These are phyloP conservation scores for Motacilla alba DNA, from an alignment of 2,113 vertebrate genomes.

Conservation along the genomic window DNA sequence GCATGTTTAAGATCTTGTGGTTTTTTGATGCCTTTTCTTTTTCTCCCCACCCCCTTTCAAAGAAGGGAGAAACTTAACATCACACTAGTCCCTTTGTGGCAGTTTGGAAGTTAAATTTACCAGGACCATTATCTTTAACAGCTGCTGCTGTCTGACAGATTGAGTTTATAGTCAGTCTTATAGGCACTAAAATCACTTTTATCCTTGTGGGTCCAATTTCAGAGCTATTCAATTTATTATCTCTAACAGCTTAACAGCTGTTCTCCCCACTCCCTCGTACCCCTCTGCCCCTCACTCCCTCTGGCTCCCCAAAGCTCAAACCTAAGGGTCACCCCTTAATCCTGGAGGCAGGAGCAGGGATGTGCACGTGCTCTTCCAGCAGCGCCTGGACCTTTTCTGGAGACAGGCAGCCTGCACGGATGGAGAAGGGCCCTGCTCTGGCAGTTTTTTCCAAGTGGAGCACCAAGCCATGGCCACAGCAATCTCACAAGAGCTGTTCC, in stretches of 20 bases:
- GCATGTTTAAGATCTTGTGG: conserved; percentile 1
- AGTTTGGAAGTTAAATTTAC: conserved; percentile 67
- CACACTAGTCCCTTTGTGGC: conserved; percentile 54
- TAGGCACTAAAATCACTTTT: conserved; percentile 69
- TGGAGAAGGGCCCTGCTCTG: background rate
- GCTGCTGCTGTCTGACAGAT: conserved; percentile 67
- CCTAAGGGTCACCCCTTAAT: conserved; percentile 26
- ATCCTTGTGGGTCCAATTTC: conserved; percentile 72
- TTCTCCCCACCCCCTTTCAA: background rate
- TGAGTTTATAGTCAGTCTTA: conserved; percentile 66
- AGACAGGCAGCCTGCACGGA: background rate
- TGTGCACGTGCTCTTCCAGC: background rate
- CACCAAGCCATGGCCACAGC: background rate
- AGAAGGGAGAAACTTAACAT: conserved; percentile 47
- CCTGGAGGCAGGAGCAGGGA: background rate
- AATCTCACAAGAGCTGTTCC: background rate
- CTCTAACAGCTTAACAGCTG: conserved; percentile 58
- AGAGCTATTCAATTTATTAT: conserved; percentile 71
- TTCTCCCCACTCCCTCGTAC: background rate
- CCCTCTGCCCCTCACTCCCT: conserved; percentile 12
- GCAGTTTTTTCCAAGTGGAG: background rate
- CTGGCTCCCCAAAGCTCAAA: conserved; percentile 25
- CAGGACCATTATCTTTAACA: conserved; percentile 68
- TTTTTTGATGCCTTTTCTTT: background rate
- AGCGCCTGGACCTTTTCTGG: background rate